Conservation (phyloP, 1,140 invertebrate genomes). For the Conus betulinus region DNA sequence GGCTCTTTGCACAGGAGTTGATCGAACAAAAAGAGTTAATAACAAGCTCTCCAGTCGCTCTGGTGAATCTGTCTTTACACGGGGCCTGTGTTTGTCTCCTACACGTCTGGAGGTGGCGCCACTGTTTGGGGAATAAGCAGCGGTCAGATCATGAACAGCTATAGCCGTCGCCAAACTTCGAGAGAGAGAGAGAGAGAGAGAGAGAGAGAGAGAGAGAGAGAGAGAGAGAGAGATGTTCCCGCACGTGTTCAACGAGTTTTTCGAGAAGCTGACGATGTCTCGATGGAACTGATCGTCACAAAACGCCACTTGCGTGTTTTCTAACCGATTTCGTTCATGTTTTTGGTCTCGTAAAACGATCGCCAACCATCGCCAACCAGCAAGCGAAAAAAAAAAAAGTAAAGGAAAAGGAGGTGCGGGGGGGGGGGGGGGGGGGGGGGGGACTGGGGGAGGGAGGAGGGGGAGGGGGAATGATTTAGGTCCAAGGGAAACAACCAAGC, state of each 20-base stretch:
- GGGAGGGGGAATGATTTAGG: constrained; percentile 2
- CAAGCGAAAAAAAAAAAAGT: neutral
- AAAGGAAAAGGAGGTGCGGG: no score
- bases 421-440: no score
- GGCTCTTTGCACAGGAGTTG: neutral
- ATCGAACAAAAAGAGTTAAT: neutral
- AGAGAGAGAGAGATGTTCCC: neutral
- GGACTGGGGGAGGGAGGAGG: no score
- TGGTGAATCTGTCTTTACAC: neutral
- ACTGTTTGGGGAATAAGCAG: constrained; percentile 4
- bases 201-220: neutral
- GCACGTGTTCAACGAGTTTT: constrained; percentile 2
- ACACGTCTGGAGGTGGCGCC: neutral
- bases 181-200: no score
- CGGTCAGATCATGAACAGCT: neutral
- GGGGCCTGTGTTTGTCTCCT: neutral
- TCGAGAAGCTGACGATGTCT: neutral
- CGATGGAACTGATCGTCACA: neutral
- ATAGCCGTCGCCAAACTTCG: neutral
- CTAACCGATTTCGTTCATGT: neutral
- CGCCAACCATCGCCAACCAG: neutral
- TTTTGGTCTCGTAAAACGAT: neutral
- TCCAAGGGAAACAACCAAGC: constrained; percentile 27
- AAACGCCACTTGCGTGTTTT: neutral
- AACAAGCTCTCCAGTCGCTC: neutral